Evolutionary conservation across 2,888 invertebrate genomes (phyloP).

Genomic region (Gryllus longicercus): DNA sequence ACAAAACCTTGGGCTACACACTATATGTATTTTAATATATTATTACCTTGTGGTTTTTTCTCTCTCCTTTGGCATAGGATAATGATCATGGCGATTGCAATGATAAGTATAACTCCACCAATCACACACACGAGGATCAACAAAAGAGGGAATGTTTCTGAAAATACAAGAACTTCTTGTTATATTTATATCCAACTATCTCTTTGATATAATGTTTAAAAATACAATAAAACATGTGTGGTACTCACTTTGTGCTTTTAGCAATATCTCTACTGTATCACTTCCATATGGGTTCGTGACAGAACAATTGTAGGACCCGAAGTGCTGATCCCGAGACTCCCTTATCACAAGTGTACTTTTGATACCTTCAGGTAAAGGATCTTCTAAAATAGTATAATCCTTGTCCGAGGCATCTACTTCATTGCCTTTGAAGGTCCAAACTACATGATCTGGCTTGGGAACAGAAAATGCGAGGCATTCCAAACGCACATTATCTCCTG

Average conservation of each 20-base stretch:
- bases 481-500: constrained; percentile 75
- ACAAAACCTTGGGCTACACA: too few species aligned
- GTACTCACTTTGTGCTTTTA: constrained; percentile 83
- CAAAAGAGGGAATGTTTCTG: constrained; percentile 73
- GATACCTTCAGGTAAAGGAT: constrained; percentile 71
- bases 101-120: constrained; percentile 81
- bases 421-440: constrained; percentile 82
- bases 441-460: constrained; percentile 80
- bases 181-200: not conserved
- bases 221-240: not conserved
- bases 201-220: too few species aligned
- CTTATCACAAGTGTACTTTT: constrained; percentile 83
- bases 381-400: constrained; percentile 72
- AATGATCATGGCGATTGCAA: constrained; percentile 78
- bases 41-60: constrained; percentile 55
- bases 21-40: constrained; percentile 32
- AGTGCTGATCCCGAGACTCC: constrained; percentile 80
- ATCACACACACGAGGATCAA: constrained; percentile 81
- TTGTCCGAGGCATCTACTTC: constrained; percentile 73
- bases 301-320: constrained; percentile 91
- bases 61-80: constrained; percentile 70
- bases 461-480: constrained; percentile 88
- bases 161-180: constrained; percentile 43
- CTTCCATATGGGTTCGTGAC: constrained; percentile 87
- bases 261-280: constrained; percentile 75